phyloP scores from a whole-genome alignment of 1,140 invertebrate species.

The Carposina sasakii region DNA sequence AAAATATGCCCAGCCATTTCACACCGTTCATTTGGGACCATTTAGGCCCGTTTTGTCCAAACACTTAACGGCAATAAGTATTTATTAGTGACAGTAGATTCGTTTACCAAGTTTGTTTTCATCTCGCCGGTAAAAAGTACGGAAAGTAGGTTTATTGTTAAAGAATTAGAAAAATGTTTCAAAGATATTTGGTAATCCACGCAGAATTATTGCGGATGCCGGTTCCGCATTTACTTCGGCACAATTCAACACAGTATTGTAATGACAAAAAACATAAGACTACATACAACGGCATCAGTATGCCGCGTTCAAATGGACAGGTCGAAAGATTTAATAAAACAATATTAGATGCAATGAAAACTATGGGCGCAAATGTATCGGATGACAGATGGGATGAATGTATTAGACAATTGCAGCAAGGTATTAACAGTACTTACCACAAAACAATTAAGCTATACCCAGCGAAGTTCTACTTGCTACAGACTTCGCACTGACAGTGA shows the following conservation, averaged over 20 bases:
- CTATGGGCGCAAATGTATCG: background rate
- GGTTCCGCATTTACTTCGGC: background rate
- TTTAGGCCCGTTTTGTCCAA: background rate
- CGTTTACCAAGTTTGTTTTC: slow-evolving; percentile 4
- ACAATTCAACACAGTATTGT: background rate
- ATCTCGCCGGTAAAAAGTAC: background rate
- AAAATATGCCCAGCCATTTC: background rate
- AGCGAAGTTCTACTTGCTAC: no score
- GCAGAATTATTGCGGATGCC: background rate
- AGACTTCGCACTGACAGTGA: no score
- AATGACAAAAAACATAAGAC: background rate
- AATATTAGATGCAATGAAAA: background rate
- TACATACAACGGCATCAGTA: background rate
- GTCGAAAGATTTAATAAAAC: slow-evolving; percentile 3
- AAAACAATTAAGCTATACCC: no score
- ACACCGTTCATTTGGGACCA: background rate
- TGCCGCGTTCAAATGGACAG: background rate
- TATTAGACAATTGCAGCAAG: no score
- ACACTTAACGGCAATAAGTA: background rate
- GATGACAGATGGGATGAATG: background rate
- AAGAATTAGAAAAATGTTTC: background rate
- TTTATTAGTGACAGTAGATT: background rate
- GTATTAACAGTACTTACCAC: no score
- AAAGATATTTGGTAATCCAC: slow-evolving; percentile 1
- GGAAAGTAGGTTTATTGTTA: background rate